Evolutionary conservation across 2,888 invertebrate genomes (phyloP).

Genomic region (Ryuthela nishihirai): DNA sequence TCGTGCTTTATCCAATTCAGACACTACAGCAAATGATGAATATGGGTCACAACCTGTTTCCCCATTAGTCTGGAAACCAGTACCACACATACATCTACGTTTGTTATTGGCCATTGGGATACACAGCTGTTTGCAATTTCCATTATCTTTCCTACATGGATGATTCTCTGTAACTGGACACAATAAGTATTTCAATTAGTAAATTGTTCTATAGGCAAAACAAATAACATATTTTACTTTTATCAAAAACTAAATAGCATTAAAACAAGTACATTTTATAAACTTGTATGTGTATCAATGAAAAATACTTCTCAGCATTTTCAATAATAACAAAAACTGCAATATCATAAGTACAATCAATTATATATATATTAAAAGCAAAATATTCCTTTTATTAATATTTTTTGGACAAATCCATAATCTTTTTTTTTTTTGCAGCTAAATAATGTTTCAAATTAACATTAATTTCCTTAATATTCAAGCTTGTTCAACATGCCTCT

Average conservation of each 20-base stretch:
- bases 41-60: slow-evolving; percentile 70
- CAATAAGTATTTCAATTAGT: too few species aligned
- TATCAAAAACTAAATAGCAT: neutral
- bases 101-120: slow-evolving; percentile 74
- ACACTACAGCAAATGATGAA: slow-evolving; percentile 87
- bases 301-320: slow-evolving; percentile 5
- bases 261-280: slow-evolving; percentile 1
- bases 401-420: too few species aligned
- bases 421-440: too few species aligned
- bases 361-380: too few species aligned
- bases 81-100: slow-evolving; percentile 80
- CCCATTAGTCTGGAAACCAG: slow-evolving; percentile 77
- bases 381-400: too few species aligned
- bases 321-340: slow-evolving; percentile 2
- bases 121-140: slow-evolving; percentile 92
- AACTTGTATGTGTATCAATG: neutral
- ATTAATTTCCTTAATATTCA: too few species aligned
- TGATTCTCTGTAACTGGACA: slow-evolving; percentile 62
- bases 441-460: too few species aligned
- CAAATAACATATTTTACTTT: neutral
- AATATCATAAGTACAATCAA: too few species aligned
- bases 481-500: too few species aligned
- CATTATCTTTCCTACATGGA: slow-evolving; percentile 79
- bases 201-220: too few species aligned
- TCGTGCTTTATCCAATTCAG: slow-evolving; percentile 79